These are phyloP conservation scores for Alloscopus bannaensis DNA, from an alignment of 2,888 invertebrate genomes.

Conservation along the genomic window DNA sequence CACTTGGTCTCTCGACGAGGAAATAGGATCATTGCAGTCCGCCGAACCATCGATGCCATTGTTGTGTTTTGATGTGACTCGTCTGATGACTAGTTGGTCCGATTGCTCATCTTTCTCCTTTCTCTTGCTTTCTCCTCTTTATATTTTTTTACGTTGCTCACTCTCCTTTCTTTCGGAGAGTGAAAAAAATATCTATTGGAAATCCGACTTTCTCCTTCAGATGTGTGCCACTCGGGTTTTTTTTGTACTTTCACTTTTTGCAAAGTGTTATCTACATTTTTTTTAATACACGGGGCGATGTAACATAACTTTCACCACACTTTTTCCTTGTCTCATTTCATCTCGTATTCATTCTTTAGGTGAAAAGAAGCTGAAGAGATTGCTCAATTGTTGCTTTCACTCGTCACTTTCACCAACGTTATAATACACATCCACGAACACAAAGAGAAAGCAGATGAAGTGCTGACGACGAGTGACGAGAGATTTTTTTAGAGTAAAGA, in stretches of 20 bases:
- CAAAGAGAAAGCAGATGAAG: not conserved
- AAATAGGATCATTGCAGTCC: constrained; percentile 44
- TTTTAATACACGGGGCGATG: not conserved
- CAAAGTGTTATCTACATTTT: not conserved
- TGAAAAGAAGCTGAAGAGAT: no score
- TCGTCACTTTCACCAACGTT: not conserved
- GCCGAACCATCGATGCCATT: constrained; percentile 30
- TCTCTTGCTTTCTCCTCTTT: not conserved
- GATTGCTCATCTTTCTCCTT: constrained; percentile 36
- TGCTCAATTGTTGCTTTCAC: not conserved
- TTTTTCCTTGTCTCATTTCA: no score
- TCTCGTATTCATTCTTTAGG: no score
- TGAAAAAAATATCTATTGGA: not conserved
- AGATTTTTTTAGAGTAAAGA: not conserved
- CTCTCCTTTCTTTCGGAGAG: not conserved
- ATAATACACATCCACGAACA: not conserved
- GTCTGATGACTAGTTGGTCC: constrained; percentile 47
- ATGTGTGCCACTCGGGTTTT: not conserved
- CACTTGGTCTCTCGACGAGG: constrained; percentile 39
- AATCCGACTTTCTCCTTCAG: not conserved
- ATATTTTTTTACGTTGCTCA: not conserved
- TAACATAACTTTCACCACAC: no score
- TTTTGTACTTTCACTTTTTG: not conserved
- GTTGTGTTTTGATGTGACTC: constrained; percentile 44
- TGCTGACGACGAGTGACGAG: not conserved